Base-by-base conservation (phyloP, 37 sponge, comb jelly and placozoan species). In the Axinella damicornis region DNA sequence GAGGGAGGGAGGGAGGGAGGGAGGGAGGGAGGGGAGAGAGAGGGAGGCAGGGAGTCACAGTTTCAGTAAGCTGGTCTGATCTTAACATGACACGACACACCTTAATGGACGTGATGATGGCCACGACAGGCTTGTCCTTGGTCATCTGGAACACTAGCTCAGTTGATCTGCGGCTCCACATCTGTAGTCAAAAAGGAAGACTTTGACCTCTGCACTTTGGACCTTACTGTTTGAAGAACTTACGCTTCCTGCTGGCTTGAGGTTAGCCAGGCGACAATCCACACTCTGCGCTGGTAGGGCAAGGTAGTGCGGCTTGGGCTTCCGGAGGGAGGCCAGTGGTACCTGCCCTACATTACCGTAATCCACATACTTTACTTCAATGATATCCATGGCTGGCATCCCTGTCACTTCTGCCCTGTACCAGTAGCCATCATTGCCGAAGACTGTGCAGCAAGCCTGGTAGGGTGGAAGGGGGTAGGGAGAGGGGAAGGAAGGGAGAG, bases 371-470 rank as follows among this genome's bases (percentile, higher is more conserved):
- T 57, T 20, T n/a, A 93, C 81, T 67, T 81, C 65, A 20, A 83
- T 82, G 20, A 62, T 58, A 54, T 89, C 89, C 0, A 73, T 56
- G 20, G 38, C 28, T 1, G 81, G 78, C 1, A 85, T 0, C 1
- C 27, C 55, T 0, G 76, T 46, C 33, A 93, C 74, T 73, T 84
- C 86, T 13, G 78, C 82, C 6, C 93, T 46, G 62, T 93, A 93
- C 81, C 85, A 93, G 82, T 76, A 81, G 40, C 86, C 86, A 65
- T 93, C 89, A 37, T 74, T 89, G 61, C 83, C 46, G 76, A 71
- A 93, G 32, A 70, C 52, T 14, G 93, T 77, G 62, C 89, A 88
- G 55, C 89, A 88, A 19, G 89, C 70, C 93, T 93, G 76, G n/a
- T 4, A 9, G 65, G 69, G 22, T 14, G 36, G 53, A 39, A 41